These are phyloP conservation scores for Mionectes olivaceus DNA, from an alignment of 2,797 vertebrate genomes.

Conservation along the genomic window DNA sequence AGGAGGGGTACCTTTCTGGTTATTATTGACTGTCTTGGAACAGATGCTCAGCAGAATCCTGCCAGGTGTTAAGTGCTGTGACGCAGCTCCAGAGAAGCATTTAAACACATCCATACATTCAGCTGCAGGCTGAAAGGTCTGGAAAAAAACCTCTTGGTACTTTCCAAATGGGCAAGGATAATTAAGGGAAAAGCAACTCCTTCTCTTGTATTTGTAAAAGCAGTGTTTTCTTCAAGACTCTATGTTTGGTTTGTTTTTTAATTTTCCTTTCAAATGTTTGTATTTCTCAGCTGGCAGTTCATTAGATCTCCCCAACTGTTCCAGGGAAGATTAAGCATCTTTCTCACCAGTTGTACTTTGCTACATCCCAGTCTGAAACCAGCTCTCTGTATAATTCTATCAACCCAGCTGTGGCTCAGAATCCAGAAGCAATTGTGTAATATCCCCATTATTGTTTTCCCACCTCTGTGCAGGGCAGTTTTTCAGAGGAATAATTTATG, in stretches of 20 bases:
- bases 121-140: background rate
- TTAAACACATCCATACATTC: background rate
- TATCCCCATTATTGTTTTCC: background rate
- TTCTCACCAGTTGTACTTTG: background rate
- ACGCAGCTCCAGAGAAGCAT: background rate
- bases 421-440: background rate
- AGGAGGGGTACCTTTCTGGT: background rate
- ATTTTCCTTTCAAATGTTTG: background rate
- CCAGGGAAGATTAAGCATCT: background rate
- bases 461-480: background rate
- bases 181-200: background rate
- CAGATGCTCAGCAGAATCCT: background rate
- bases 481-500: background rate
- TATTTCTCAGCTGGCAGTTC: background rate
- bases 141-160: background rate
- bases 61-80: background rate
- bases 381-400: background rate
- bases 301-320: background rate
- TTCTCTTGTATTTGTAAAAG: background rate
- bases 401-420: background rate
- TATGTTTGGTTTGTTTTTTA: too few species aligned
- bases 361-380: background rate
- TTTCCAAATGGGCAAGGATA: background rate
- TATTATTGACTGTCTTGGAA: background rate
- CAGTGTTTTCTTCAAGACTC: background rate